Conservation (phyloP, 2,113 vertebrate genomes). For the Mionectes macconnelli region DNA sequence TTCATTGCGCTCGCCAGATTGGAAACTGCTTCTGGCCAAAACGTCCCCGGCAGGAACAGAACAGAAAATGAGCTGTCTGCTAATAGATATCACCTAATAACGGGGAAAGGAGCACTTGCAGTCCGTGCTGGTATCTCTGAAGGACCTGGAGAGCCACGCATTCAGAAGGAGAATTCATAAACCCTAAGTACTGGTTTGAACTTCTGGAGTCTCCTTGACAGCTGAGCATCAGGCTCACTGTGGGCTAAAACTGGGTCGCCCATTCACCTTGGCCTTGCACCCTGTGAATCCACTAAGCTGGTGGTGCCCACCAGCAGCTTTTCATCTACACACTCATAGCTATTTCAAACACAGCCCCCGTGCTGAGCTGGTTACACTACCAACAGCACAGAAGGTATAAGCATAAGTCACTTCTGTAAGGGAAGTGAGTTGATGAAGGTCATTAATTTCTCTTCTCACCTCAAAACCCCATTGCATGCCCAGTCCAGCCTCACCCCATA, state of each 20-base stretch:
- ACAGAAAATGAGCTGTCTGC: constrained; percentile 15
- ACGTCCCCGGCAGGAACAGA: not conserved
- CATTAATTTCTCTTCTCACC: not conserved
- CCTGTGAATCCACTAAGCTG: not conserved
- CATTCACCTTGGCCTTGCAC: not conserved
- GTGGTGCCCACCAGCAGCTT: not conserved
- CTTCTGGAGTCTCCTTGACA: not conserved
- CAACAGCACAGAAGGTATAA: not conserved
- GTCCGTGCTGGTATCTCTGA: not conserved
- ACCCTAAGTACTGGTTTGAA: not conserved
- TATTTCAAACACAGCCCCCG: not conserved
- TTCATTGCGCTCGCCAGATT: constrained; percentile 16
- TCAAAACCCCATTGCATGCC: not conserved
- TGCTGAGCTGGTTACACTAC: not conserved
- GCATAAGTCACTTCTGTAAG: not conserved
- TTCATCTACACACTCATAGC: not conserved
- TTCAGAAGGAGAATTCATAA: not conserved
- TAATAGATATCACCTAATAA: constrained; percentile 37
- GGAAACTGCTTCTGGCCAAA: constrained; percentile 25
- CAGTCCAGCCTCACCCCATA: not conserved
- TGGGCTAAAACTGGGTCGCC: not conserved
- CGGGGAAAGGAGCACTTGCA: not conserved
- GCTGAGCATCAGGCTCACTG: not conserved
- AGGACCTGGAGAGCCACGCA: not conserved
- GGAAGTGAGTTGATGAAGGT: not conserved